Base-by-base conservation (phyloP, 1,140 invertebrate genomes). In the Wasmannia auropunctata region DNA sequence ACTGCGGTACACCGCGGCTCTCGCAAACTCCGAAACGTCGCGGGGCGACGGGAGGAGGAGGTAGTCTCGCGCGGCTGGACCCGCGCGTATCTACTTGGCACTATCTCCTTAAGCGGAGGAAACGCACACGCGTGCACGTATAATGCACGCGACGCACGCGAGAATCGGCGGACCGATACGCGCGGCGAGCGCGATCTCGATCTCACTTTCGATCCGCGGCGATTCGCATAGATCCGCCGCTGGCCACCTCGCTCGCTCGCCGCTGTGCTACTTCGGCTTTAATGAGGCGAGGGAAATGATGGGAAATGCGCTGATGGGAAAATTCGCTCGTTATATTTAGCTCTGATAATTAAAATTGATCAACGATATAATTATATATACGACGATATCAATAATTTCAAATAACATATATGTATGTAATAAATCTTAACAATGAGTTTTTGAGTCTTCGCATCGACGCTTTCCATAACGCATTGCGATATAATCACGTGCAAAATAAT, bases 161-260 rank as follows among this genome's bases (percentile, higher is more conserved):
- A 81, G 63, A 81, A 70, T 65, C 60, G 76, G 28, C 60, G 60
- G 62, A 28, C 14, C 51, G 75, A 77, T 63, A 65, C 79, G 51
- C 22, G 37, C 70, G 54, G 22, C 56, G 34, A 76, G 54, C 67
- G 56, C 54, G 77, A 74, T 90, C 87, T 63, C 84, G 84, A 86
- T 89, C 88, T 90, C 88, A 87, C 88, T 90, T 89, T 90, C 88
- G 85, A 89, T 90, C 69, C 28, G 74, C 74, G 49, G n/a, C 72
- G 60, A 65, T 65, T 56, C 76, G 51, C 54, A 10, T 22, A 54
- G 69, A 37, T 46, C 19, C 28, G 37, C 5, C 51, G 58, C n/a
- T n/a, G 40, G 58, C 77, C 25, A 37, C 34, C 63, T 34, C 3
- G 56, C 56, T n/a, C n/a, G 34, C n/a, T 54, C 72, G 14, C n/a